A percentile compares a stretch with the other conserved stretches of the same genome.
Conservation (phyloP, 2,797 vertebrate species). For the Picus viridis region DNA sequence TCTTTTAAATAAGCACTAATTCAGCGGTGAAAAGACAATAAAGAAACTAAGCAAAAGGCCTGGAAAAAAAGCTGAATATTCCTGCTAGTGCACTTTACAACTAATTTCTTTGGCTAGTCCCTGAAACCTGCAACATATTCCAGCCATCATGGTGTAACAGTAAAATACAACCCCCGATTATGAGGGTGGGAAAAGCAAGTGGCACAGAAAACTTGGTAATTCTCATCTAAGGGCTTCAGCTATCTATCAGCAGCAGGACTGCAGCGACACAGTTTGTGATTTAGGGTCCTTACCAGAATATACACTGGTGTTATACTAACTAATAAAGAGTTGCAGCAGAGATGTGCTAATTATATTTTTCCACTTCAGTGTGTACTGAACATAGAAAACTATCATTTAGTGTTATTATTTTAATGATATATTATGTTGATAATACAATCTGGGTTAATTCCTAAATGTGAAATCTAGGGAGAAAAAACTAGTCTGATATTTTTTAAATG, state of each 20-base stretch:
- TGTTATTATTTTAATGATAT: constrained; percentile 76
- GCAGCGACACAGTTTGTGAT: not conserved
- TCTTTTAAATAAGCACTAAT: constrained; percentile 31
- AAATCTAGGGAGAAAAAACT: constrained; percentile 39
- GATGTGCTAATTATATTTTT: constrained; percentile 75
- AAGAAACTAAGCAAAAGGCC: not conserved
- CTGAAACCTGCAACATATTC: not conserved
- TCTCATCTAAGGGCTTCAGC: not conserved
- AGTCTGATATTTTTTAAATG: constrained; percentile 47
- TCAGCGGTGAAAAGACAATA: constrained; percentile 8
- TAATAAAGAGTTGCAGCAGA: constrained; percentile 61
- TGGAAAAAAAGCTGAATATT: not conserved
- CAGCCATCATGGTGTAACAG: not conserved
- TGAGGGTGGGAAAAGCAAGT: constrained; percentile 18
- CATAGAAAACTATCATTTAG: constrained; percentile 73
- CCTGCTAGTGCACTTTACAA: not conserved
- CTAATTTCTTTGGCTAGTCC: not conserved
- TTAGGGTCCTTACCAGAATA: constrained; percentile 27
- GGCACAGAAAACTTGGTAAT: constrained; percentile 13
- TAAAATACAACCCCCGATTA: constrained; percentile 27
- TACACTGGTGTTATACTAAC: constrained; percentile 42
- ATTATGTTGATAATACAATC: constrained; percentile 72
- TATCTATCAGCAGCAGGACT: not conserved
- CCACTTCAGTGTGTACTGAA: constrained; percentile 70
- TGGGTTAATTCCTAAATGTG: constrained; percentile 65